Evolutionary conservation across 2,888 invertebrate species (phyloP), one percentile per base, ranked within the genome.

Genomic region (Molorchus minor): DNA sequence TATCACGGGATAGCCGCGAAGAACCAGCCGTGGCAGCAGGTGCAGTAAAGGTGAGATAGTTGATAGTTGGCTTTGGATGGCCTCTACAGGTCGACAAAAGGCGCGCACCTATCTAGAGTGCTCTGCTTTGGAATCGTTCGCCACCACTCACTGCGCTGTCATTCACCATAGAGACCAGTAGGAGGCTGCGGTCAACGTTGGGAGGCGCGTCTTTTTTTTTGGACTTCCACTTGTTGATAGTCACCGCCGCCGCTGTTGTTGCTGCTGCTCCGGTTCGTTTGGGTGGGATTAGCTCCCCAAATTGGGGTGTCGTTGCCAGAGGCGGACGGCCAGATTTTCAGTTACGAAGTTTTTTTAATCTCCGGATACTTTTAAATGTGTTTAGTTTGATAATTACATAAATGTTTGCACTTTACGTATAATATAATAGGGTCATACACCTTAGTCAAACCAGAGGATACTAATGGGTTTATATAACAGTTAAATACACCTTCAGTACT

Each of bases 51-150:
- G 62, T 57, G 60, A 62, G 55, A 63, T 54, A 58, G 60, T 60
- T 56, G 68, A 64, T 65, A 65, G 65, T 67, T 61, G 67, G 64
- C 61, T 64, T 61, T 58, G 68, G 67, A 69, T 61, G 70, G 71
- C 67, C 71, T 69, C 68, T 60, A 46, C 65, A 56, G 69, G 69
- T 69, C 69, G 68, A 53, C 52, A 53, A 62, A 58, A 62, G 57
- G 45, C 45, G 45, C 58, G 57, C 60, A 53, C 58, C 58, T 60
- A 63, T 63, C 60, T 67, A 61, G 65, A 56, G 68, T 65, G 71
- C 67, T 70, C 69, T 64, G 67, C 60, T 65, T 69, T 65, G 52
- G 52, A 41, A 52, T 52, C 55, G 47, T 45, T 56, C 60, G 60
- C 45, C 46, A 56, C 55, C 36, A 46, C 45, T 46, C 51, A 33